Evolutionary conservation across 2,888 invertebrate genomes (phyloP), one percentile per base, ranked within the genome.

Genomic region (Agriopis marginaria): DNA sequence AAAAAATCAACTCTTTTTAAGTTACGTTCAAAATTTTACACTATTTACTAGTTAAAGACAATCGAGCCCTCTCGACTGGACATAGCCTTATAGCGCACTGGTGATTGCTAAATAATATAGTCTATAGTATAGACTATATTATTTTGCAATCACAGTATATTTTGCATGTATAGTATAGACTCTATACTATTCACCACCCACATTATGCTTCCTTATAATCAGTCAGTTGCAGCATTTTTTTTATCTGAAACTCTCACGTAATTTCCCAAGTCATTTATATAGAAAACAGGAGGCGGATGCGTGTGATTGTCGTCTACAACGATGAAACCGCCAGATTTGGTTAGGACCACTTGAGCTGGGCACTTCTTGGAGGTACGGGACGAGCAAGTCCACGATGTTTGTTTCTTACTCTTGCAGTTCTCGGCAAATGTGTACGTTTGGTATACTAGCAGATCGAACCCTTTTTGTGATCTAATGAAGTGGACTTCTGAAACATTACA

Each of bases 351-450:
- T 72, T 88, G 86, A 0, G 93, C 92, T 17, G 74, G 81, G 72
- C 93, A 93, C 64, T 85, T 86, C 68, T 82, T 89, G 0, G 91
- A 92, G 61, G 89, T 89, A 3, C 92, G 81, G 0, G 92, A 92
- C 0, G 93, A 91, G 70, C 93, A 93, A 0, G 88, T 69, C 92
- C 92, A 92, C 3, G 84, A 84, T 0, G 85, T 79, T 11, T 79
- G 78, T 32, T 76, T 81, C 68, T 82, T 91, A 66, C 88, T 90
- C 10, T 73, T 78, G 66, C 83, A 85, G 71, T 90, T 89, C 72
- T 80, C 82, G 0, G 92, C 89, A 64, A 79, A 93, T 0, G 91
- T 89, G 69, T 88, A 91, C 63, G 89, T 83, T 75, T 90, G 80
- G 66, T 83, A 90, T 0, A 92, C 89, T 3, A 93, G 80, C 56